Evolutionary conservation across 1,140 invertebrate species (phyloP).

Genomic region (Eulimnadia texana): DNA sequence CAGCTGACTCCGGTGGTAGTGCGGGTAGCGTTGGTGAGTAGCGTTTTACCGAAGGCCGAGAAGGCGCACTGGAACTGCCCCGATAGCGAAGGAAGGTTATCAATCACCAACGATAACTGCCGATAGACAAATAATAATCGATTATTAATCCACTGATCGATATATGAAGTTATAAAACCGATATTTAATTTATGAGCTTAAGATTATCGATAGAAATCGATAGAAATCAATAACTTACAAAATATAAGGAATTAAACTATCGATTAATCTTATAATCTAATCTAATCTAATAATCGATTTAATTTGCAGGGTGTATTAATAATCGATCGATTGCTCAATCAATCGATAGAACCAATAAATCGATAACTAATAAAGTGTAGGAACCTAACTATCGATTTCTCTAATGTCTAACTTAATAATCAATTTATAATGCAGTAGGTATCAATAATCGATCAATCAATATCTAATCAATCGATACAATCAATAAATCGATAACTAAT

Average conservation of each 20-base stretch:
- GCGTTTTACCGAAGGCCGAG: conserved; percentile 72
- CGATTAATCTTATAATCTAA: too few relatives aligned
- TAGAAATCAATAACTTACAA: too few relatives aligned
- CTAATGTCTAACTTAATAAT: not conserved
- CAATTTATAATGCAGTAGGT: too few relatives aligned
- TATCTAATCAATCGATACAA: not conserved
- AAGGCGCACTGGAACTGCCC: conserved; percentile 88
- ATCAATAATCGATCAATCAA: too few relatives aligned
- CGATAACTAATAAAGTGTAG: too few relatives aligned
- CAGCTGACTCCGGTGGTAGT: conserved; percentile 81
- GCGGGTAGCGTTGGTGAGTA: conserved; percentile 77
- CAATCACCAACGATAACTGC: conserved; percentile 70
- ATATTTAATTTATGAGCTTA: too few relatives aligned
- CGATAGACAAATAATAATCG: conserved; percentile 22
- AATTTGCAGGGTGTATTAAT: too few relatives aligned
- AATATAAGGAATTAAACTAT: too few relatives aligned
- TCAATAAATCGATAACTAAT: not conserved
- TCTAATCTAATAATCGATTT: not conserved
- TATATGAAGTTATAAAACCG: conserved; percentile 9
- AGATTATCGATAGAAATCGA: too few relatives aligned
- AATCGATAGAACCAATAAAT: not conserved
- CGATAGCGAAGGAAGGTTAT: conserved; percentile 76
- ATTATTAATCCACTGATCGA: not conserved
- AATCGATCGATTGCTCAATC: too few relatives aligned
- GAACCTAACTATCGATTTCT: too few relatives aligned